These are phyloP conservation scores for Puffinus mauretanicus DNA, from an alignment of 2,113 vertebrate genomes.

Conservation along the genomic window DNA sequence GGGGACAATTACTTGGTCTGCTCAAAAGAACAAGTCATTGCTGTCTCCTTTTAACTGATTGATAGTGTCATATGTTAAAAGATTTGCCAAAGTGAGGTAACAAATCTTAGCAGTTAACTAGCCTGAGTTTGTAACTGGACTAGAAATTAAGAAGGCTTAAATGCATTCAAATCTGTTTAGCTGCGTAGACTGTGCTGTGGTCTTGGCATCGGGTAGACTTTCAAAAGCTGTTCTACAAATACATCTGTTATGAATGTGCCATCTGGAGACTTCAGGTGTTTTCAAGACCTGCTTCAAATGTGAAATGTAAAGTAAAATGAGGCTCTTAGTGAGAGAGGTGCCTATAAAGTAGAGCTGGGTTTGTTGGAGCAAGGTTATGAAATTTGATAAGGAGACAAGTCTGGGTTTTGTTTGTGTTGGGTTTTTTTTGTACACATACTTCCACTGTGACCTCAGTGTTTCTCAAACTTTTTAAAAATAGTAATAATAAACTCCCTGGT, in stretches of 20 bases:
- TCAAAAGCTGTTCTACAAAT: neutral
- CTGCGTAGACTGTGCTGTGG: neutral
- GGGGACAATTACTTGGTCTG: neutral
- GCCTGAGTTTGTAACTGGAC: neutral
- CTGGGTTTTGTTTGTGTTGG: neutral
- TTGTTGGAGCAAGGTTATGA: neutral
- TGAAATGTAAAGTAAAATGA: neutral
- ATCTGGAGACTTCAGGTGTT: neutral
- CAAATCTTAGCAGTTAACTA: neutral
- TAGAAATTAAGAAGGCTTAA: conserved; percentile 7
- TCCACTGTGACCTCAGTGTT: neutral
- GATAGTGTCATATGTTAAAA: neutral
- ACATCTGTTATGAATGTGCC: neutral
- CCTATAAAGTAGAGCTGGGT: neutral
- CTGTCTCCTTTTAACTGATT: neutral
- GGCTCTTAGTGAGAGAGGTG: neutral
- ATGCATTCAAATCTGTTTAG: neutral
- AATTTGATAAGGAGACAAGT: neutral
- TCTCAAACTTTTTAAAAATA: neutral
- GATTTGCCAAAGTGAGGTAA: neutral
- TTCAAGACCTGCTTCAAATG: neutral
- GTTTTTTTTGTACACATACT: neutral
- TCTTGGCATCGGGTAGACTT: neutral
- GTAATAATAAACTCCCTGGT: neutral
- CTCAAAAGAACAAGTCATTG: neutral